These are phyloP conservation scores for Andrena chrysosceles DNA, from an alignment of 2,888 invertebrate species.

Conservation along the genomic window DNA sequence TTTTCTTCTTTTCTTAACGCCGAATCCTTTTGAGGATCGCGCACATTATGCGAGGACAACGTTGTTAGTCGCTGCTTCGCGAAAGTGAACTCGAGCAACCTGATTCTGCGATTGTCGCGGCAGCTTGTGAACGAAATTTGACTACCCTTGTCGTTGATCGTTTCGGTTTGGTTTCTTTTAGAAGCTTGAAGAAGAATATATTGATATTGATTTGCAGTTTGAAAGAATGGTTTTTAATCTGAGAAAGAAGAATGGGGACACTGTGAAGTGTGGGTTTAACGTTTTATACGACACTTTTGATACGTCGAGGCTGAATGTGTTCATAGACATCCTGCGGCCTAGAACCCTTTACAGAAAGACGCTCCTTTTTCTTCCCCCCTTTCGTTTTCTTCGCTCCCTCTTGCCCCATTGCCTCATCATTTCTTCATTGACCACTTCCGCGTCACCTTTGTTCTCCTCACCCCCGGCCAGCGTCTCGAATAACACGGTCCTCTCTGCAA, in stretches of 20 bases:
- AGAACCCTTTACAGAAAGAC: constrained; percentile 31
- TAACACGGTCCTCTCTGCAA: constrained; percentile 73
- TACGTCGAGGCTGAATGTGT: not conserved
- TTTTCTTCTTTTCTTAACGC: constrained; percentile 10
- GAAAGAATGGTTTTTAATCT: no score
- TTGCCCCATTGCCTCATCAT: constrained; percentile 40
- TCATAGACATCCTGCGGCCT: constrained; percentile 46
- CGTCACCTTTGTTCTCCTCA: constrained; percentile 52
- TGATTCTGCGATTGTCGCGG: not conserved
- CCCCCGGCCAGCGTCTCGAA: constrained; percentile 28
- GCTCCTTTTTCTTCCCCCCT: constrained; percentile 25
- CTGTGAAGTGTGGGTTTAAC: not conserved
- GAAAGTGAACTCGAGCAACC: not conserved
- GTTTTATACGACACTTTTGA: not conserved
- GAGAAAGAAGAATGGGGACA: no score
- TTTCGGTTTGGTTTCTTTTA: no score
- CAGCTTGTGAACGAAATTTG: not conserved
- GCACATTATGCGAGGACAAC: constrained; percentile 16
- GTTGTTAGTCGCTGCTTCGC: constrained; percentile 6
- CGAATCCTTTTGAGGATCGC: constrained; percentile 13
- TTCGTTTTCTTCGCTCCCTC: constrained; percentile 4
- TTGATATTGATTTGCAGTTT: no score
- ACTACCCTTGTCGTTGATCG: not conserved
- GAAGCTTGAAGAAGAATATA: no score
- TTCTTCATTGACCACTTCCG: constrained; percentile 55